Evolutionary conservation across 2,113 vertebrate genomes (phyloP), one percentile per base, ranked within the genome.

Genomic region (Pelobates fuscus): DNA sequence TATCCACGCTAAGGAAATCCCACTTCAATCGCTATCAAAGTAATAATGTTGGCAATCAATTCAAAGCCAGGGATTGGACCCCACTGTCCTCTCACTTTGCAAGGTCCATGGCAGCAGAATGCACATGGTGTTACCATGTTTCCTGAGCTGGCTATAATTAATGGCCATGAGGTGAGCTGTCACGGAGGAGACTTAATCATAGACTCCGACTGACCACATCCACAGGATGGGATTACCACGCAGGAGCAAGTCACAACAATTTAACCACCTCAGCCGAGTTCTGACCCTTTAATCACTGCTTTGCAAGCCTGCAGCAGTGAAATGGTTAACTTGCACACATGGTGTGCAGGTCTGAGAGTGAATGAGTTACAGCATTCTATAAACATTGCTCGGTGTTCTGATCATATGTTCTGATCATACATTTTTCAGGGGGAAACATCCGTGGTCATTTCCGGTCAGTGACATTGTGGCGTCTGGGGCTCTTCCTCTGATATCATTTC

Each of bases 401-500:
- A 32, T 49, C 61, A 63, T 63, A 24, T 63, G 24, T 29, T 52
- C 54, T 72, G 44, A 52, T 63, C n/a, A 14, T 25, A 11, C 17
- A 15, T 5, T 61, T 23, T 30, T 41, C 12, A 2, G 27, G 25
- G 46, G 44, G 27, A 21, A 54, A 25, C 70, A 62, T 72, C 70
- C 70, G 29, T 24, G 21, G 8, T 20, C 23, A 49, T 72, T 72
- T 49, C 60, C 49, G 24, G 7, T 27, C 26, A 8, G 29, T 41
- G 26, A 59, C 37, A 59, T 54, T 58, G 26, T 67, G 63, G 63
- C 32, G 52, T 62, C 71, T 66, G 29, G 30, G 52, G 71, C 63
- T 43, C 63, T 58, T 75, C 71, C 63, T 59, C 30, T 67, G 63
- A 67, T 67, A 49, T 58, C 86, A 89, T 92, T 92, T 90, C 92